Evolutionary conservation across 1,140 invertebrate species (phyloP).

Genomic region (Globodera rostochiensis): DNA sequence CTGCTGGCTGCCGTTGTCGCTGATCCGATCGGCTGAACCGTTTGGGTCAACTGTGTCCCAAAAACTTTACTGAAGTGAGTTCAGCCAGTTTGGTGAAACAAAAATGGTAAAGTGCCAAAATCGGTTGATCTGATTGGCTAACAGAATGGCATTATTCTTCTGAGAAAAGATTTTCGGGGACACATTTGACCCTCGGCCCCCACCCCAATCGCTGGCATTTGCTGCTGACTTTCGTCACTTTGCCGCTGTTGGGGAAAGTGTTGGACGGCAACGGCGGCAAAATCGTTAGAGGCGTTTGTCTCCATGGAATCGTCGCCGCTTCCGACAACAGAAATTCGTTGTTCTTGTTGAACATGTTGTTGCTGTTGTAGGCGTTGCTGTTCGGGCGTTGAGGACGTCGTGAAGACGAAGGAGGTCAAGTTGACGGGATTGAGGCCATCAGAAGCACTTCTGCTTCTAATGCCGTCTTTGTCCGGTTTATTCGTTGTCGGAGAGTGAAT

Average conservation of each 20-base stretch:
- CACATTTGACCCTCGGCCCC: neutral
- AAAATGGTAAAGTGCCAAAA: neutral
- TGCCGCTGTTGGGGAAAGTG: neutral
- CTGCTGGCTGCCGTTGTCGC: neutral
- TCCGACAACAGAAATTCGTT: neutral
- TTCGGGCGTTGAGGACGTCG: neutral
- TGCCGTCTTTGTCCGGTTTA: neutral
- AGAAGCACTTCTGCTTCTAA: neutral
- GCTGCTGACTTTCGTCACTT: neutral
- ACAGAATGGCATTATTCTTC: neutral
- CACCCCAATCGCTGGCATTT: neutral
- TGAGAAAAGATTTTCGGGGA: neutral
- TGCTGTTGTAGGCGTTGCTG: neutral
- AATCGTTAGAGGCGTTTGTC: no score
- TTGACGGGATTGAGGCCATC: neutral
- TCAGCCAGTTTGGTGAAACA: no score
- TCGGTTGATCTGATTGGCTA: neutral
- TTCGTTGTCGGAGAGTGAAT: neutral
- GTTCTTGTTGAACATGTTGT: no score
- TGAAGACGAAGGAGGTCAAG: neutral
- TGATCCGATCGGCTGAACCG: neutral
- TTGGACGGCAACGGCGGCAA: neutral
- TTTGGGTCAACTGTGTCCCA: neutral
- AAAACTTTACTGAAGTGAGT: neutral
- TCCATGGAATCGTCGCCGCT: neutral